phyloP scores from a whole-genome alignment of 2,113 vertebrate species.

The Laticauda colubrina region DNA sequence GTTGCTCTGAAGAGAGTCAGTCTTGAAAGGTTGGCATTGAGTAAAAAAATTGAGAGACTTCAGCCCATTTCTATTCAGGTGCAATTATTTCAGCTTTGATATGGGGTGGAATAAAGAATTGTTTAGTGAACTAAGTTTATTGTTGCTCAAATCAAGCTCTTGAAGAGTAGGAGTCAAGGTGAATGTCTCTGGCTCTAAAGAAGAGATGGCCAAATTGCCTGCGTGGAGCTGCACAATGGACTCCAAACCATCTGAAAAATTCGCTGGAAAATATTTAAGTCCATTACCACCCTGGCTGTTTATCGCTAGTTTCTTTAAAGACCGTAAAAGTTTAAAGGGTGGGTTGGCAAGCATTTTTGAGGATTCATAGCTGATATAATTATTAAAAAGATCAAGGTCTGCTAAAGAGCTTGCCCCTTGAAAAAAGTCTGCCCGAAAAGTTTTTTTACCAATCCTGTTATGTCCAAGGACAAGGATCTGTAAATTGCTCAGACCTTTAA shows the following conservation, averaged over 20 bases:
- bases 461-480: slow-evolving; percentile 71
- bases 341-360: slow-evolving; percentile 50
- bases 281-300: slow-evolving; percentile 51
- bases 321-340: slow-evolving; percentile 67
- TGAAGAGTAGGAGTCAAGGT: slow-evolving; percentile 56
- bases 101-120: slow-evolving; percentile 71
- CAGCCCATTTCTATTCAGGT: slow-evolving; percentile 69
- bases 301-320: slow-evolving; percentile 46
- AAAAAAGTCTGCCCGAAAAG: slow-evolving; percentile 34
- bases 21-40: slow-evolving; percentile 48
- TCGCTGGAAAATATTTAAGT: slow-evolving; percentile 50
- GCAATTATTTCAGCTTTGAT: slow-evolving; percentile 62
- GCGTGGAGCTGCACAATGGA: slow-evolving; percentile 59
- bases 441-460: slow-evolving; percentile 59
- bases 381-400: slow-evolving; percentile 54
- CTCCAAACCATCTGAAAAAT: slow-evolving; percentile 45
- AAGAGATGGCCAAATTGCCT: slow-evolving; percentile 60
- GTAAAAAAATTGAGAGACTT: slow-evolving; percentile 68
- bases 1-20: slow-evolving; percentile 61
- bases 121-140: slow-evolving; percentile 51
- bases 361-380: slow-evolving; percentile 54
- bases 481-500: slow-evolving; percentile 65
- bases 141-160: slow-evolving; percentile 69
- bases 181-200: slow-evolving; percentile 68
- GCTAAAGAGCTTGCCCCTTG: slow-evolving; percentile 44